Evolutionary conservation across 1,140 invertebrate species (phyloP).

Genomic region (Platorchestia sp.): DNA sequence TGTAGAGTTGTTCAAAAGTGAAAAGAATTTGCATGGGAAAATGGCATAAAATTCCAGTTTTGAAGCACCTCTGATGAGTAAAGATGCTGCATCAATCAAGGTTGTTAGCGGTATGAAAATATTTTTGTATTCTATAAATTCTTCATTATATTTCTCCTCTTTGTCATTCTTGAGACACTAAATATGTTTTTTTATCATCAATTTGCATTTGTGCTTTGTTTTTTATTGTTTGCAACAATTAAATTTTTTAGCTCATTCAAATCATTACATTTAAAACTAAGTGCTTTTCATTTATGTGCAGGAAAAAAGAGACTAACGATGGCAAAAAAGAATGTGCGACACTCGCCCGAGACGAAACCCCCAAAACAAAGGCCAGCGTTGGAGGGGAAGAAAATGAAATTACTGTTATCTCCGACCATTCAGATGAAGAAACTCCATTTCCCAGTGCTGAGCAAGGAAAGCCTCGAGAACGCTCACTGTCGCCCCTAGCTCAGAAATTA

Average conservation of each 20-base stretch:
- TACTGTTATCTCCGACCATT: not conserved
- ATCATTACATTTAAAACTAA: not conserved
- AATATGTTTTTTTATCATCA: not conserved
- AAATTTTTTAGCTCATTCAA: not conserved
- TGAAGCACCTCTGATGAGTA: too few species aligned
- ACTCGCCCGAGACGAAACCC: not conserved
- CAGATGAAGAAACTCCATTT: not conserved
- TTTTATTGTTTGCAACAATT: too few species aligned
- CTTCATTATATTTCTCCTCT: not conserved
- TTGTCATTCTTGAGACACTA: not conserved
- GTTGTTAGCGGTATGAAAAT: not conserved
- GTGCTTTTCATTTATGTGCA: not conserved
- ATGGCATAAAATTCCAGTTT: not conserved
- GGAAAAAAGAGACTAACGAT: not conserved
- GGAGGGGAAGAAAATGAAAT: not conserved
- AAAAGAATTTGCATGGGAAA: not conserved
- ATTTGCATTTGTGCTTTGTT: not conserved
- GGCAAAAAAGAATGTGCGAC: not conserved
- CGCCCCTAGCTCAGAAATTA: slow-evolving; percentile 52
- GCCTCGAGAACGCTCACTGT: slow-evolving; percentile 18
- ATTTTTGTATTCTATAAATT: not conserved
- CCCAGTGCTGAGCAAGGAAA: not conserved
- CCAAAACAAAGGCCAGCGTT: not conserved
- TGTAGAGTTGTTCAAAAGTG: not conserved
- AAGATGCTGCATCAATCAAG: not conserved